phyloP scores from a whole-genome alignment of 2,113 vertebrate genomes.

The Nerophis ophidion region DNA sequence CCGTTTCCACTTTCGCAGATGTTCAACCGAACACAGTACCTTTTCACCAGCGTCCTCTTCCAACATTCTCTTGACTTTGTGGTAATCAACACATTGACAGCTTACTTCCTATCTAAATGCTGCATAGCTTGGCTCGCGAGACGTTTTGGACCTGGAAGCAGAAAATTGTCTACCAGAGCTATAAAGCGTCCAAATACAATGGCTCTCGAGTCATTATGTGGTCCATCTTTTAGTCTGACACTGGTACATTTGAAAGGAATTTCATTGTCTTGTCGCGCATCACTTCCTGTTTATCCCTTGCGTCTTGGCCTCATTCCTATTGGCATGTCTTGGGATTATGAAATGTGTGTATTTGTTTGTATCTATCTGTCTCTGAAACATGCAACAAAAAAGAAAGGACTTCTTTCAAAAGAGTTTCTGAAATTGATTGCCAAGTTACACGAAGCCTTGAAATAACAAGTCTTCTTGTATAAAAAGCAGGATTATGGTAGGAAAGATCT shows the following conservation, averaged over 20 bases:
- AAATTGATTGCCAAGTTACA: conserved; percentile 55
- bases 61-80: conserved; percentile 41
- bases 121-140: conserved; percentile 15
- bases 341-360: conserved; percentile 6
- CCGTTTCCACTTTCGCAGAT: too few relatives aligned
- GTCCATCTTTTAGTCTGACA: conserved; percentile 22
- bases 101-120: conserved; percentile 51
- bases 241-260: conserved; percentile 24
- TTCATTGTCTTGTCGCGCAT: conserved; percentile 23
- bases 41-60: conserved; percentile 28
- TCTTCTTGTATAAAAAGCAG: conserved; percentile 51
- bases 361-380: conserved; percentile 25
- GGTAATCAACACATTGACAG: conserved; percentile 39
- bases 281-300: conserved; percentile 25
- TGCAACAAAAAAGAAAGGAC: conserved; percentile 8
- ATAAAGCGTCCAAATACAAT: conserved; percentile 23
- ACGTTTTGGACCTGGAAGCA: conserved; percentile 18
- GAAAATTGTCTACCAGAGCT: conserved; percentile 11
- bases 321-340: conserved; percentile 8
- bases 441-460: conserved; percentile 38
- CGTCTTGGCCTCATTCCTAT: conserved; percentile 2
- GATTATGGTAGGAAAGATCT: conserved; percentile 10
- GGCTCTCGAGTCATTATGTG: conserved; percentile 23
- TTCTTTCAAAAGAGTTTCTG: conserved; percentile 24
- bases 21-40: conserved; percentile 20